A percentile compares a stretch with the other conserved stretches of the same genome.
phyloP scores from a whole-genome alignment of 2,113 vertebrate species.

The Laticauda colubrina region DNA sequence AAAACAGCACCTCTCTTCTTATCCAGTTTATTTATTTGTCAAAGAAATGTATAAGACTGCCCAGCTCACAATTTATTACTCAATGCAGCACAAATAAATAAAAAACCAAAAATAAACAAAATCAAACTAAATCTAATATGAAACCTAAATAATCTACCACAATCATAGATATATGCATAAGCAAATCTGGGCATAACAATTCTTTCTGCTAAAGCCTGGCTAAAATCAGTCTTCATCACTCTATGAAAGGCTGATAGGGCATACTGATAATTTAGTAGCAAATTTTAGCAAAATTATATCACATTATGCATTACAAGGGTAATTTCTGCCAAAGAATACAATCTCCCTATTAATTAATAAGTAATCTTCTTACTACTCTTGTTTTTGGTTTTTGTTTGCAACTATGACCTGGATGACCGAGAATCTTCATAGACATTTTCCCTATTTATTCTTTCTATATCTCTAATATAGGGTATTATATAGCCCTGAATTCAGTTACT shows the following conservation, averaged over 20 bases:
- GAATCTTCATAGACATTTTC: background rate
- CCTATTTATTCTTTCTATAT: background rate
- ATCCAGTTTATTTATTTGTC: background rate
- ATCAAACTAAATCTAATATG: background rate
- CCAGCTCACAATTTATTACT: background rate
- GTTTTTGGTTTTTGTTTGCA: background rate
- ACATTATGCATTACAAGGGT: background rate
- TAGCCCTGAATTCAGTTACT: background rate
- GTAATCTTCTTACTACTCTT: background rate
- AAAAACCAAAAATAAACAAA: background rate
- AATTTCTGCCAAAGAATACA: background rate
- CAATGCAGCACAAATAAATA: background rate
- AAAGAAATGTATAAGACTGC: background rate
- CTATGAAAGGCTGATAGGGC: background rate
- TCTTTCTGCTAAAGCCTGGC: background rate
- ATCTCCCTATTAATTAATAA: background rate
- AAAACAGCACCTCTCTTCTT: background rate
- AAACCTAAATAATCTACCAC: background rate
- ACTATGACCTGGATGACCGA: background rate
- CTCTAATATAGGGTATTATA: background rate
- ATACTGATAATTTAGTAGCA: background rate
- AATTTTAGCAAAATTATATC: background rate
- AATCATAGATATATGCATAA: background rate
- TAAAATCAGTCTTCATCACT: background rate
- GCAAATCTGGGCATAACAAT: background rate